Percentiles rank a stretch among this genome's conserved stretches.
These are phyloP conservation scores for Corapipo altera DNA, from an alignment of 2,113 vertebrate species.

Conservation along the genomic window DNA sequence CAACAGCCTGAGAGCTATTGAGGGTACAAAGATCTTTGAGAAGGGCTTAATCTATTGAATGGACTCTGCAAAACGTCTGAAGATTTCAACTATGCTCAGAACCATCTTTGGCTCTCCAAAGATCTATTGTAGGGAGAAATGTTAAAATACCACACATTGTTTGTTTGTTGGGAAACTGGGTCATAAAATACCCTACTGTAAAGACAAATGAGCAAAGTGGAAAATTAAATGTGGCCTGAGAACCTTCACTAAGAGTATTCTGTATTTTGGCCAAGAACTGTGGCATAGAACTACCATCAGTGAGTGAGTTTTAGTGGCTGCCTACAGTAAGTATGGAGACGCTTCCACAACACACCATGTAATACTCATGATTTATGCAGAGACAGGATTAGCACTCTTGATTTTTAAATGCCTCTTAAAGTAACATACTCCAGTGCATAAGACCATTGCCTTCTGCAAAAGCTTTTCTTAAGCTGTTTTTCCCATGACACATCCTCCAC, in stretches of 20 bases:
- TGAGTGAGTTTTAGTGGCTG: background rate
- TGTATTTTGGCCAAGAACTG: background rate
- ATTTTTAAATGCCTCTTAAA: background rate
- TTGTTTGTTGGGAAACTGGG: background rate
- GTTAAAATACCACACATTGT: background rate
- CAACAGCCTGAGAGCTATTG: background rate
- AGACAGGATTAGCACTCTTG: background rate
- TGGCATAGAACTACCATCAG: background rate
- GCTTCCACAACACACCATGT: background rate
- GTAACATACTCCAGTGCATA: background rate
- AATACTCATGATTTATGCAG: background rate
- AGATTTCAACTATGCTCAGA: background rate
- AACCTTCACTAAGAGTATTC: background rate
- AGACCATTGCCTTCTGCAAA: background rate
- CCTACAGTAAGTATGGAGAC: background rate
- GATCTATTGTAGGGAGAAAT: background rate
- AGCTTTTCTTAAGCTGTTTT: background rate
- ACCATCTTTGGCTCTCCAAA: background rate
- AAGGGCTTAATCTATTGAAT: background rate
- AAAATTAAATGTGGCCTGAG: background rate
- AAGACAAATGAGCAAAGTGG: background rate
- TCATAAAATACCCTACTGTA: background rate
- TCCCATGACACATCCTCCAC: background rate
- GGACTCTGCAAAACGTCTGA: background rate
- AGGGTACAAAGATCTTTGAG: background rate